Percentiles rank a stretch among this genome's conserved stretches.
phyloP scores from a whole-genome alignment of 2,888 invertebrate genomes.

The Prosopocoilus inquinatus region DNA sequence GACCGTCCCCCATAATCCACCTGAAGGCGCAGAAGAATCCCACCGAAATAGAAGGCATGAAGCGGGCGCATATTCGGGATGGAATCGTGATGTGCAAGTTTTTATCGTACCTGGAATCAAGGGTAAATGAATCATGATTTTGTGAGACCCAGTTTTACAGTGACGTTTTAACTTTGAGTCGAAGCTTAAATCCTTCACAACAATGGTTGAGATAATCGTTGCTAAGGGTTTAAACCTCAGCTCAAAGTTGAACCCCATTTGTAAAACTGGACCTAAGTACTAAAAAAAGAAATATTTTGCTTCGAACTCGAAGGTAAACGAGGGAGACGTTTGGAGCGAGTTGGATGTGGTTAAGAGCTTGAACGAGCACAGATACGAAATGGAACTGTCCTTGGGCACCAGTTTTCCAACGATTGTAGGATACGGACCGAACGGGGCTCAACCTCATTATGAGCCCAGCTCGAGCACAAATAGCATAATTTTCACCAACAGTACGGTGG shows the following conservation, averaged over 20 bases:
- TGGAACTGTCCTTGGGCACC: constrained; percentile 69
- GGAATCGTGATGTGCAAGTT: constrained; percentile 88
- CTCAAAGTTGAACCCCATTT: too few relatives aligned
- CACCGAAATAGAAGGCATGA: constrained; percentile 79
- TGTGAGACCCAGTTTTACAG: too few relatives aligned
- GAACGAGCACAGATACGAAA: constrained; percentile 69
- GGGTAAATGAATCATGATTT: constrained; percentile 52
- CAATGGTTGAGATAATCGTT: too few relatives aligned
- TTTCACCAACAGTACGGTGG: constrained; percentile 73
- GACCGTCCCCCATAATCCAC: constrained; percentile 77
- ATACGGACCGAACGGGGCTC: constrained; percentile 82
- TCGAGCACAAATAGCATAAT: constrained; percentile 67
- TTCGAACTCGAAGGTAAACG: constrained; percentile 36
- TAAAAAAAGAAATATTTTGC: not conserved
- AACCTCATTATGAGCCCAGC: constrained; percentile 80
- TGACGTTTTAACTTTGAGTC: too few relatives aligned
- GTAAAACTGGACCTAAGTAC: too few relatives aligned
- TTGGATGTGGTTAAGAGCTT: constrained; percentile 67
- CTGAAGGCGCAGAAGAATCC: constrained; percentile 86
- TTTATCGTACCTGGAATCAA: constrained; percentile 69
- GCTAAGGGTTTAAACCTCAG: too few relatives aligned
- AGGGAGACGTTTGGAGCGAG: constrained; percentile 57
- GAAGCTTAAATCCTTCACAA: too few relatives aligned
- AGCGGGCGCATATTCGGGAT: constrained; percentile 80
- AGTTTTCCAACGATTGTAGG: constrained; percentile 87